phyloP scores from a whole-genome alignment of 2,113 vertebrate genomes.

The Aphelocoma coerulescens region DNA sequence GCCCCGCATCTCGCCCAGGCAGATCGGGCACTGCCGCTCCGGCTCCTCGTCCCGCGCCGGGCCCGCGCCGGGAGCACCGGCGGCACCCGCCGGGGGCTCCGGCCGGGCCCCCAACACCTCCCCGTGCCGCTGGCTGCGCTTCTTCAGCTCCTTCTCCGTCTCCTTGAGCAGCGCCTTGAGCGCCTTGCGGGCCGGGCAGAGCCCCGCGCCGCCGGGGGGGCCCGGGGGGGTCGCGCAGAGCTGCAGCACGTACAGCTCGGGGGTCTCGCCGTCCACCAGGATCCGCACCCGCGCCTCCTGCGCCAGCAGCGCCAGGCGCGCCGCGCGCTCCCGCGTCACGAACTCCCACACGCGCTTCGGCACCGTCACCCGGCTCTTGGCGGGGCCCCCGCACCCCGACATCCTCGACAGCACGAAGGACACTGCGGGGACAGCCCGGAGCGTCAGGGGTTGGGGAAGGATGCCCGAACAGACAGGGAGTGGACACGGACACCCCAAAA shows the following conservation, averaged over 20 bases:
- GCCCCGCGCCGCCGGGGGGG: conserved; percentile 50
- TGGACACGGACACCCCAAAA: background rate
- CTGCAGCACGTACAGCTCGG: conserved; percentile 91
- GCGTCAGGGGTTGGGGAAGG: background rate
- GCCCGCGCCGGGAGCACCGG: background rate
- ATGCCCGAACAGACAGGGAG: background rate
- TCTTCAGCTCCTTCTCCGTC: conserved; percentile 76
- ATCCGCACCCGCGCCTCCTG: conserved; percentile 87
- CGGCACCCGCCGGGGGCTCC: background rate
- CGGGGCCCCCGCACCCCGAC: background rate
- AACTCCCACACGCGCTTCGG: conserved; percentile 25
- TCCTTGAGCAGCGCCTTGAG: conserved; percentile 76
- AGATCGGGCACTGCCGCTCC: conserved; percentile 87
- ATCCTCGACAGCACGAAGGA: background rate
- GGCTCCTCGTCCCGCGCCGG: background rate
- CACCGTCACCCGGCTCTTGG: conserved; percentile 22
- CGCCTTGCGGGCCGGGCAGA: conserved; percentile 72
- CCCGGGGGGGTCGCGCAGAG: conserved; percentile 71
- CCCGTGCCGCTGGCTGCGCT: conserved; percentile 72
- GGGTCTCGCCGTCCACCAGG: conserved; percentile 89
- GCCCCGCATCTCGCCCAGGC: conserved; percentile 90
- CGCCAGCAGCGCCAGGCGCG: conserved; percentile 88
- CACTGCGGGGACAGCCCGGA: background rate
- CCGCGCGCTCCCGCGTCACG: background rate
- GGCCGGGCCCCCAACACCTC: background rate